Evolutionary conservation across 1,140 invertebrate species (phyloP), one percentile per base, ranked within the genome.

Genomic region (Tetragnatha versicolor): DNA sequence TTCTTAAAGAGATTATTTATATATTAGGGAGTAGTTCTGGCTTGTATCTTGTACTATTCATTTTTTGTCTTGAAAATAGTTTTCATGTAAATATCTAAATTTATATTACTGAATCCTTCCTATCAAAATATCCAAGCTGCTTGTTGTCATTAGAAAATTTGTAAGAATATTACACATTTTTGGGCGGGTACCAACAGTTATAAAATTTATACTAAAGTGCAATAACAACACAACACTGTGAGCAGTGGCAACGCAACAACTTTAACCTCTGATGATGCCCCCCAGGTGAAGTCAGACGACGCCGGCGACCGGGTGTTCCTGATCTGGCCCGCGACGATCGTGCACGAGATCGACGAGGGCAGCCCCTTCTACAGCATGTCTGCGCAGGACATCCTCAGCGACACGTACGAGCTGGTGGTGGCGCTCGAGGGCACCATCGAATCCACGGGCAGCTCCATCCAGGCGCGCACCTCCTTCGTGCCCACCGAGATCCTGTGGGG

Each of bases 401-500:
- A 97, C 75, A 90, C 93, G 73, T 99, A 98, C 85, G 98, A 99
- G 86, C 93, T 99, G 49, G 93, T 98, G 5, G 94, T 98, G 2
- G 94, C 98, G 72, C 88, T 99, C 14, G 98, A 81, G 31, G 81
- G 81, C 4, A 82, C 81, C 14, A 78, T 80, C 20, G 80, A 81
- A 45, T 82, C 76, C 6, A 80, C 76, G 3, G 79, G 69, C 3
- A 73, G 79, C 29, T 39, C 78, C 22, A 73, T 83, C 9, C 83
- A 83, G 55, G 80, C 82, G 0, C 87, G 94, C 12, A 94, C 94
- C 1, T 97, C 95, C 81, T 98, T 98, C 84, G 88, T 97, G 45
- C 93, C 96, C 0, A 92, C 90, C 42, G 97, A 99, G 86, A 92
- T 99, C 60, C 87, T 97, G 31, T 99, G 97, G 96, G 96, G 96